Evolutionary conservation across 2,888 invertebrate species (phyloP).

Genomic region (Thumatha senex): DNA sequence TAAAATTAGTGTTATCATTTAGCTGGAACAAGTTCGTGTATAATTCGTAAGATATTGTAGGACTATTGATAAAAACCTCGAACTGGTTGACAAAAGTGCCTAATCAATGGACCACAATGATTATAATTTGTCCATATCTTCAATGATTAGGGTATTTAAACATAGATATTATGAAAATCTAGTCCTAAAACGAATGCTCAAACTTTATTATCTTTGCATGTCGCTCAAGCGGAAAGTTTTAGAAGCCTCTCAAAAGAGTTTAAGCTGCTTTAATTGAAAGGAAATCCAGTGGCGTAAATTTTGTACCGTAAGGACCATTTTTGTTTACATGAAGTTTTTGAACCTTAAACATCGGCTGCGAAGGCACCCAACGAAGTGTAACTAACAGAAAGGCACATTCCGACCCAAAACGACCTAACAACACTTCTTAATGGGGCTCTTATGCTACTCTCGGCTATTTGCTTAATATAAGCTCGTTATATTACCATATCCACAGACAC

Average conservation of each 20-base stretch:
- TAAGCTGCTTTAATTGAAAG: slow-evolving; percentile 46
- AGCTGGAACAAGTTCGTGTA: no score
- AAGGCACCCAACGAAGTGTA: slow-evolving; percentile 40
- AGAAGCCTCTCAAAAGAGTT: slow-evolving; percentile 37
- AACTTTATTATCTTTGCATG: slow-evolving; percentile 24
- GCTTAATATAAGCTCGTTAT: slow-evolving; percentile 55
- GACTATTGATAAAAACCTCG: no score
- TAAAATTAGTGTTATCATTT: no score
- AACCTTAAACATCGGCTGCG: slow-evolving; percentile 30
- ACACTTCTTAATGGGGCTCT: slow-evolving; percentile 45
- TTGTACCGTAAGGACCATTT: slow-evolving; percentile 35
- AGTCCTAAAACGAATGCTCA: neutral
- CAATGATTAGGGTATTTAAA: no score
- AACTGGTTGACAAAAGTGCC: no score
- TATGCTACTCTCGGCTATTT: slow-evolving; percentile 52
- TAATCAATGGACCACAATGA: no score
- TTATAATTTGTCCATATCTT: no score
- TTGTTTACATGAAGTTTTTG: slow-evolving; percentile 42
- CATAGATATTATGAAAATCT: no score
- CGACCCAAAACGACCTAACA: slow-evolving; percentile 43
- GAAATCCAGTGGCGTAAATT: slow-evolving; percentile 42
- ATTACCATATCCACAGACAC: slow-evolving; percentile 48
- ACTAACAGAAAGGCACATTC: slow-evolving; percentile 40
- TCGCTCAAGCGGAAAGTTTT: slow-evolving; percentile 37
- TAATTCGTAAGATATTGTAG: no score